These are phyloP conservation scores for Heteropelma amictum DNA, from an alignment of 2,888 invertebrate species.

Conservation along the genomic window DNA sequence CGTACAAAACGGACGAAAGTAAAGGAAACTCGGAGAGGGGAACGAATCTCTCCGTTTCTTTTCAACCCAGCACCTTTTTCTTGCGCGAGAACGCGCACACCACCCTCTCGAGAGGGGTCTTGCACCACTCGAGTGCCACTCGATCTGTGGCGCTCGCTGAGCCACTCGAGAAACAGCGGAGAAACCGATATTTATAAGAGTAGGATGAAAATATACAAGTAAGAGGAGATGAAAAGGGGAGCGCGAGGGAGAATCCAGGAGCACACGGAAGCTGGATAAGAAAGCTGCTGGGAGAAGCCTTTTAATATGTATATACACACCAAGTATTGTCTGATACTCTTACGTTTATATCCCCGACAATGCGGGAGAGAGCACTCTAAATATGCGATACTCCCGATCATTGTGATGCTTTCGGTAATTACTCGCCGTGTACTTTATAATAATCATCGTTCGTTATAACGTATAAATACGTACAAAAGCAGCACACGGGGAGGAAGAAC, in stretches of 20 bases:
- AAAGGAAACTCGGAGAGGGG: conserved; percentile 51
- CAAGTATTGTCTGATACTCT: conserved; percentile 14
- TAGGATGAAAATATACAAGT: not conserved
- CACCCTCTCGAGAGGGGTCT: conserved; percentile 50
- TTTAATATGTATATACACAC: conserved; percentile 13
- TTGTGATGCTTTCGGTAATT: conserved; percentile 21
- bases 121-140: conserved; percentile 49
- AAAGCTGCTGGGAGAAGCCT: conserved; percentile 41
- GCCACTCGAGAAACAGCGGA: conserved; percentile 39
- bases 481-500: no score
- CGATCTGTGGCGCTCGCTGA: conserved; percentile 48
- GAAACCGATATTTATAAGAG: conserved; percentile 24
- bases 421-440: not conserved
- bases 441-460: not conserved
- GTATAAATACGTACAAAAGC: no score
- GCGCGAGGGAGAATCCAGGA: conserved; percentile 24
- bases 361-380: conserved; percentile 23
- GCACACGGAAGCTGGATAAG: conserved; percentile 40
- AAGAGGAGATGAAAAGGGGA: conserved; percentile 9
- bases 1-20: conserved; percentile 16
- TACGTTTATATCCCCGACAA: conserved; percentile 40
- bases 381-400: conserved; percentile 27
- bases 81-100: conserved; percentile 47
- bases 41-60: conserved; percentile 15
- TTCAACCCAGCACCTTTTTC: conserved; percentile 7